Conservation (phyloP, 2,797 vertebrate species). For the Monodelphis domestica region DNA sequence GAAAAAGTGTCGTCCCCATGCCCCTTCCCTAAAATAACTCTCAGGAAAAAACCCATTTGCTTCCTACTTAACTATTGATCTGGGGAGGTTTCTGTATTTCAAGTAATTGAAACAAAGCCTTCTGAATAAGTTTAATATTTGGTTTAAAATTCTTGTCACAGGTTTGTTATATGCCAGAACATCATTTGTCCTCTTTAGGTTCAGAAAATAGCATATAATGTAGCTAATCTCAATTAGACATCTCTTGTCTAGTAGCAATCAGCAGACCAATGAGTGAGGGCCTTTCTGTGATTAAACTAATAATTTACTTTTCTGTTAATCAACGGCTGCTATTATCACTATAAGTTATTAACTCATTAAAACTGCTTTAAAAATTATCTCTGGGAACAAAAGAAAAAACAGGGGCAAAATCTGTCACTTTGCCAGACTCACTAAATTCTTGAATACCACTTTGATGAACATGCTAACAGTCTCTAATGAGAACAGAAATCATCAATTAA, state of each 20-base stretch:
- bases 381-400: constrained; percentile 41
- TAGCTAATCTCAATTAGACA: constrained; percentile 19
- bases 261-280: constrained; percentile 33
- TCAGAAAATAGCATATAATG: constrained; percentile 51
- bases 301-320: constrained; percentile 62
- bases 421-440: background rate
- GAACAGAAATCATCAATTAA: constrained; percentile 3
- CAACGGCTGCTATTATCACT: constrained; percentile 31
- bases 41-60: background rate
- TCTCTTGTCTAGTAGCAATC: constrained; percentile 55
- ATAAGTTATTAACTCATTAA: constrained; percentile 46
- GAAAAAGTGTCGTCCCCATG: background rate
- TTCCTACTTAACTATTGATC: background rate
- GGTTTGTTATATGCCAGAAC: constrained; percentile 55
- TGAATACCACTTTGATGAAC: constrained; percentile 1
- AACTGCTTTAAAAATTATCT: constrained; percentile 51
- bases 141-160: constrained; percentile 57
- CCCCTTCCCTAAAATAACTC: background rate
- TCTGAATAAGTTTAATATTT: constrained; percentile 68
- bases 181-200: constrained; percentile 64
- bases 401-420: background rate
- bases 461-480: background rate
- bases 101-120: constrained; percentile 49
- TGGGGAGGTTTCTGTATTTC: constrained; percentile 11
- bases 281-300: constrained; percentile 62